Conservation (phyloP, 2,113 vertebrate species). For the Beaufortia kweichowensis region DNA sequence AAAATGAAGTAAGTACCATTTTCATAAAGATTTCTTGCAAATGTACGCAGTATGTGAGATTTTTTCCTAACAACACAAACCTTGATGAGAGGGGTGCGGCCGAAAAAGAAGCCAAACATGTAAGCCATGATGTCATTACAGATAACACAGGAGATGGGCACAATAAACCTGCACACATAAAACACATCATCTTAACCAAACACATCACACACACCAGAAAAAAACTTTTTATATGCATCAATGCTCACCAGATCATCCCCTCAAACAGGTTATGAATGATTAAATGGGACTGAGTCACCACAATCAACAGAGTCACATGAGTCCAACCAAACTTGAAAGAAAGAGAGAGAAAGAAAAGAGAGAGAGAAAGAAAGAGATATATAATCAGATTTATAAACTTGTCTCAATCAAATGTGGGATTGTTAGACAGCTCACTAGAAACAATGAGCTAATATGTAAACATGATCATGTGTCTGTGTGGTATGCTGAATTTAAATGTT, state of each 20-base stretch:
- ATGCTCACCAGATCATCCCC: conserved; percentile 95
- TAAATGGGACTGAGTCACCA: conserved; percentile 97
- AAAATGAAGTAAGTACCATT: too few species aligned
- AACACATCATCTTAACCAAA: not conserved
- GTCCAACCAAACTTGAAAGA: conserved; percentile 92
- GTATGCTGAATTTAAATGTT: not conserved
- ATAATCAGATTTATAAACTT: too few species aligned
- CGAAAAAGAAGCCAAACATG: conserved; percentile 99
- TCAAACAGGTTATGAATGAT: conserved; percentile 99
- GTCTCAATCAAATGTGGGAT: too few species aligned
- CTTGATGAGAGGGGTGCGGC: conserved; percentile 97
- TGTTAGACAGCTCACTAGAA: too few species aligned
- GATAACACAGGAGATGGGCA: conserved; percentile 98
- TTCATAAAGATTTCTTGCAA: too few species aligned
- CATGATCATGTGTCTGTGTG: not conserved
- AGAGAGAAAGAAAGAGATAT: too few species aligned
- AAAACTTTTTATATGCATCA: not conserved
- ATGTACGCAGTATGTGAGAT: too few species aligned
- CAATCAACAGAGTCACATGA: conserved; percentile 93
- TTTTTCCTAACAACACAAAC: conserved; percentile 64
- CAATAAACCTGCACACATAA: conserved; percentile 85
- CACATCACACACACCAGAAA: not conserved
- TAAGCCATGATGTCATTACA: conserved; percentile 99
- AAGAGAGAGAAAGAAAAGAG: not conserved
- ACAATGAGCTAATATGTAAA: not conserved